These are phyloP conservation scores for Botia kubotai DNA, from an alignment of 2,797 vertebrate genomes.

Conservation along the genomic window DNA sequence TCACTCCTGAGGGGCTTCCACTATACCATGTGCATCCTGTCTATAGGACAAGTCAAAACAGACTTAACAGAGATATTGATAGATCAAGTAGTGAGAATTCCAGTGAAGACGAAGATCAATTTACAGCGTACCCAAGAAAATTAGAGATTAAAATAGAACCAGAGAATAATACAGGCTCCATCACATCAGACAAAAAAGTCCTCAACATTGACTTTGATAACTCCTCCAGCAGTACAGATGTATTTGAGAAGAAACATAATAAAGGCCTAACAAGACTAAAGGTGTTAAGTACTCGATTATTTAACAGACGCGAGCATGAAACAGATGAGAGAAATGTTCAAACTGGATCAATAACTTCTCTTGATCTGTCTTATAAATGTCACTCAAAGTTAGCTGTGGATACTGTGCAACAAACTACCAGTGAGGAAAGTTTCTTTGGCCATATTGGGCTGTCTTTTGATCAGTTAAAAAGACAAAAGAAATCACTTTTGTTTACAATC, in stretches of 20 bases:
- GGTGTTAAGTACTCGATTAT: slow-evolving; percentile 36
- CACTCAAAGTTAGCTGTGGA: slow-evolving; percentile 4
- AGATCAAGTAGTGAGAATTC: slow-evolving; percentile 16
- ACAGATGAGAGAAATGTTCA: slow-evolving; percentile 19
- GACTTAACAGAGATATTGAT: slow-evolving; percentile 27
- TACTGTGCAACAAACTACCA: background rate
- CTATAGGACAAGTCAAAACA: slow-evolving; percentile 52
- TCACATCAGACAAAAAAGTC: slow-evolving; percentile 29
- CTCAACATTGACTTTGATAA: slow-evolving; percentile 58
- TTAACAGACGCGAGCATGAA: slow-evolving; percentile 46
- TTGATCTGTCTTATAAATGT: slow-evolving; percentile 30
- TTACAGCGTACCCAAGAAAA: slow-evolving; percentile 43
- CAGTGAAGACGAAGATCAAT: slow-evolving; percentile 50
- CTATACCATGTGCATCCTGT: slow-evolving; percentile 61
- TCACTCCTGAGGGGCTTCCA: slow-evolving; percentile 43
- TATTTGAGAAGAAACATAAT: slow-evolving; percentile 37
- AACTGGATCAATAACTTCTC: slow-evolving; percentile 15
- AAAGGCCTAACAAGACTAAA: slow-evolving; percentile 47
- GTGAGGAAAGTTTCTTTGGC: slow-evolving; percentile 31
- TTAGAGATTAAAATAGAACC: slow-evolving; percentile 46
- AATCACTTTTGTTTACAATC: slow-evolving; percentile 31
- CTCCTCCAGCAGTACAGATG: slow-evolving; percentile 57
- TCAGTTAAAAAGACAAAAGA: slow-evolving; percentile 34
- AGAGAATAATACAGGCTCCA: slow-evolving; percentile 7
- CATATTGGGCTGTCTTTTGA: slow-evolving; percentile 28